Conservation (phyloP, 2,888 invertebrate species). For the Drosophila cognata region DNA sequence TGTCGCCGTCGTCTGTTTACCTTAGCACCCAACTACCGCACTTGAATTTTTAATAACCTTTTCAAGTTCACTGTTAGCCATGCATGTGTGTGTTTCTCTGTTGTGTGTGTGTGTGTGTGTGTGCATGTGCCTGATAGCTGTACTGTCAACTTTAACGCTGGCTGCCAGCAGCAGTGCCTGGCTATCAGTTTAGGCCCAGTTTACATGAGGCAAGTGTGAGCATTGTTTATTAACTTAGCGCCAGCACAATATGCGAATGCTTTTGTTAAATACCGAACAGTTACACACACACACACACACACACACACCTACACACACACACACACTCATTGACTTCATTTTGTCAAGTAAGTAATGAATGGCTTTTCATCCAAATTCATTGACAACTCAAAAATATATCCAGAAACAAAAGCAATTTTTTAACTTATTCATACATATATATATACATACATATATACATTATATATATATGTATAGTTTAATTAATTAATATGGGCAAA, state of each 20-base stretch:
- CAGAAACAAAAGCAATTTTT: background rate
- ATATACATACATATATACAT: background rate
- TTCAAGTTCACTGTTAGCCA: constrained; percentile 73
- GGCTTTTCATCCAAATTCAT: constrained; percentile 19
- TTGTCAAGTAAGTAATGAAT: background rate
- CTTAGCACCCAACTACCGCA: constrained; percentile 72
- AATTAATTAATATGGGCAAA: constrained; percentile 44
- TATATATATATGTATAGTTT: constrained; percentile 25
- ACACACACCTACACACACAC: background rate
- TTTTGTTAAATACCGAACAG: constrained; percentile 37
- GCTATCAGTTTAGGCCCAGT: constrained; percentile 41
- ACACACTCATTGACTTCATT: background rate
- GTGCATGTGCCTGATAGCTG: constrained; percentile 40
- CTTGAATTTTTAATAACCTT: constrained; percentile 76
- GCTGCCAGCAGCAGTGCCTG: constrained; percentile 17
- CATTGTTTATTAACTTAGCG: constrained; percentile 43
- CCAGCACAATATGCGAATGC: constrained; percentile 49
- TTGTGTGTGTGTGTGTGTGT: background rate
- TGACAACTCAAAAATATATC: constrained; percentile 1
- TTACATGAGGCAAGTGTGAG: constrained; percentile 11
- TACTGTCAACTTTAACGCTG: constrained; percentile 47
- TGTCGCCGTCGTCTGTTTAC: constrained; percentile 59
- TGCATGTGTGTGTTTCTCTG: constrained; percentile 20
- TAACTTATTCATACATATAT: background rate
- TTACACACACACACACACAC: constrained; percentile 26